These are phyloP conservation scores for Sylvicola cinctus DNA, from an alignment of 2,888 invertebrate species.

Conservation along the genomic window DNA sequence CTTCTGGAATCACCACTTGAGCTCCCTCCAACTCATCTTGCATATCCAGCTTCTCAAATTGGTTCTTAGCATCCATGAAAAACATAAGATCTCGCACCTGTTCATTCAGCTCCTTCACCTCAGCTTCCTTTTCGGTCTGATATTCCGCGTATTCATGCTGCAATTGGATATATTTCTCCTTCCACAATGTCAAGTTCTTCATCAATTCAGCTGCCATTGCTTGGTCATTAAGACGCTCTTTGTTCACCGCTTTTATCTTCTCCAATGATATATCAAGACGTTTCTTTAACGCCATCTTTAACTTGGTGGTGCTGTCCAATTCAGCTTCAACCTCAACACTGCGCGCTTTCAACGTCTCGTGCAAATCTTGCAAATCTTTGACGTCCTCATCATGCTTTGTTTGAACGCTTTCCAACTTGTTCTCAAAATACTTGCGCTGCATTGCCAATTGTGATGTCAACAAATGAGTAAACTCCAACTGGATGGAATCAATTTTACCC, in stretches of 20 bases:
- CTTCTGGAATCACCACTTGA: too few species aligned
- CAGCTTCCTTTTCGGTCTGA: constrained; percentile 37
- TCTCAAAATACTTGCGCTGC: constrained; percentile 83
- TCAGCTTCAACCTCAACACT: constrained; percentile 28
- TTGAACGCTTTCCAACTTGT: constrained; percentile 39
- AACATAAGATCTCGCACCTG: constrained; percentile 95
- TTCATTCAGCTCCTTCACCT: constrained; percentile 71
- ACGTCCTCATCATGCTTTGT: constrained; percentile 28
- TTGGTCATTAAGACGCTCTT: constrained; percentile 63
- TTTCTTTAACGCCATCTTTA: constrained; percentile 48
- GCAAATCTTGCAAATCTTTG: constrained; percentile 31
- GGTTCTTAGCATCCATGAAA: constrained; percentile 68
- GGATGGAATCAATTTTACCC: constrained; percentile 76
- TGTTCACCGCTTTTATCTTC: constrained; percentile 46
- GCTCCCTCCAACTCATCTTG: constrained; percentile 13
- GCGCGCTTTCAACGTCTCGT: constrained; percentile 29
- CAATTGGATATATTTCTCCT: constrained; percentile 34
- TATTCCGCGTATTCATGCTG: constrained; percentile 31
- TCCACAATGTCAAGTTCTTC: constrained; percentile 54
- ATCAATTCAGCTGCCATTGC: constrained; percentile 60
- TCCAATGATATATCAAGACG: constrained; percentile 39
- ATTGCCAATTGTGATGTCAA: constrained; percentile 89
- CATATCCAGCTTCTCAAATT: constrained; percentile 22
- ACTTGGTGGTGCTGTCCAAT: constrained; percentile 32
- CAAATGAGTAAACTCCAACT: constrained; percentile 90